These are phyloP conservation scores for Melanostigma gelatinosum DNA, from an alignment of 2,113 vertebrate genomes.

Conservation along the genomic window DNA sequence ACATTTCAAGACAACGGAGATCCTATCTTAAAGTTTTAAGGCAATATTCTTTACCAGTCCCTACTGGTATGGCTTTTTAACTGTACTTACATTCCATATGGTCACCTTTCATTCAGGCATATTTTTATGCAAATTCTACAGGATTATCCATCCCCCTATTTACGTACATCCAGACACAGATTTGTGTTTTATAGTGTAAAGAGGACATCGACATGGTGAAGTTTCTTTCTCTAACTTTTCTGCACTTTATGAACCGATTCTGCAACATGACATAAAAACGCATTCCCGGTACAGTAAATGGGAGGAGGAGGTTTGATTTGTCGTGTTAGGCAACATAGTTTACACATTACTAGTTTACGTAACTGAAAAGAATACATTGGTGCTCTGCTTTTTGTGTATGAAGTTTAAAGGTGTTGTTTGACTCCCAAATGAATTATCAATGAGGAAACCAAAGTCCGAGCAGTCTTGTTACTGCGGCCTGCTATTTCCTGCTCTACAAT, in stretches of 20 bases:
- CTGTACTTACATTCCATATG: too few relatives aligned
- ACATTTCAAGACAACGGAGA: not conserved
- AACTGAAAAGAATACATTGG: not conserved
- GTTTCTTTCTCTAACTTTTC: too few relatives aligned
- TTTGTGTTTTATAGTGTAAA: too few relatives aligned
- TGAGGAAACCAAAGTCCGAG: constrained; percentile 39
- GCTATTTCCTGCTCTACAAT: constrained; percentile 47
- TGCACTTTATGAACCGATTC: too few relatives aligned
- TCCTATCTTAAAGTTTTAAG: not conserved
- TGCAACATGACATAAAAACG: too few relatives aligned
- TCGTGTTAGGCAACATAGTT: not conserved
- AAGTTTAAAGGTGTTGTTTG: not conserved
- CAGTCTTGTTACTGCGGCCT: constrained; percentile 20
- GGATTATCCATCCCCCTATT: too few relatives aligned
- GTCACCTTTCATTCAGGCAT: too few relatives aligned
- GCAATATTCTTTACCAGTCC: not conserved
- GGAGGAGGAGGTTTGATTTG: not conserved
- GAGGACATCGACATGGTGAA: too few relatives aligned
- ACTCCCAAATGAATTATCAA: constrained; percentile 11
- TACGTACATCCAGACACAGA: too few relatives aligned
- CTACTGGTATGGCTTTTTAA: too few relatives aligned
- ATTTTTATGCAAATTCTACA: too few relatives aligned
- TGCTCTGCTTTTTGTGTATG: not conserved
- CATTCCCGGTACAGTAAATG: not conserved
- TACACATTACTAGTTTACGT: not conserved